phyloP scores from a whole-genome alignment of 23 tunicate genomes.

The Trididemnum clinides region DNA sequence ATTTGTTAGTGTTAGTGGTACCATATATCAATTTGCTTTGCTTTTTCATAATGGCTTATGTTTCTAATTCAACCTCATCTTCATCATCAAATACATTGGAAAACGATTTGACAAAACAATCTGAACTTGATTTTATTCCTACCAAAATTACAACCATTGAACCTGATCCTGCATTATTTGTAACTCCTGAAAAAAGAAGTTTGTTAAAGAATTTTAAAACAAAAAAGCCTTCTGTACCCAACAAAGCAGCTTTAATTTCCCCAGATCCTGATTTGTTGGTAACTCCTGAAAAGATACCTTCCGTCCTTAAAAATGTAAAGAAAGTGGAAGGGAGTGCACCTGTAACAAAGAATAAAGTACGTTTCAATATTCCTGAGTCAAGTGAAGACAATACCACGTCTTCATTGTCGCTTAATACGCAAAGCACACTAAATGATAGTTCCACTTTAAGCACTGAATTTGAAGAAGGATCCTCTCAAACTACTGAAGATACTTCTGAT shows the following conservation, averaged over 20 bases:
- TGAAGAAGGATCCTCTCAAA: constrained; percentile 31
- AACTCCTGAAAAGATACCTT: constrained; percentile 41
- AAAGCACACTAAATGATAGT: background rate
- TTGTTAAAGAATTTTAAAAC: background rate
- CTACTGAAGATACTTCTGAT: constrained; percentile 48
- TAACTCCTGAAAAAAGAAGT: constrained; percentile 73
- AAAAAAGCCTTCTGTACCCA: background rate
- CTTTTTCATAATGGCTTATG: no score
- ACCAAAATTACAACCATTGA: constrained; percentile 63
- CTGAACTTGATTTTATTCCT: constrained; percentile 68
- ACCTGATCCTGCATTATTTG: constrained; percentile 62
- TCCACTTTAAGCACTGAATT: constrained; percentile 38
- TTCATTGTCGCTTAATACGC: background rate
- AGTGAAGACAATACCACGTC: constrained; percentile 7
- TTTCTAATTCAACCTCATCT: no score
- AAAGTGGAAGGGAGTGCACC: background rate
- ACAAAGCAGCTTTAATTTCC: background rate
- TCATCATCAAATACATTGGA: no score
- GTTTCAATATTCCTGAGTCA: constrained; percentile 76
- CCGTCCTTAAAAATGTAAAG: background rate
- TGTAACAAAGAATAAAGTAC: constrained; percentile 42
- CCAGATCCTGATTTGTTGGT: constrained; percentile 35
- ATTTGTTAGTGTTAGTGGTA: no score
- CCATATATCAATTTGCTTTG: no score
- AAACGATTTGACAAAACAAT: constrained; percentile 1